Evolutionary conservation across 2,113 vertebrate species (phyloP), one percentile per base, ranked within the genome.

Genomic region (Poeciliopsis prolifica): DNA sequence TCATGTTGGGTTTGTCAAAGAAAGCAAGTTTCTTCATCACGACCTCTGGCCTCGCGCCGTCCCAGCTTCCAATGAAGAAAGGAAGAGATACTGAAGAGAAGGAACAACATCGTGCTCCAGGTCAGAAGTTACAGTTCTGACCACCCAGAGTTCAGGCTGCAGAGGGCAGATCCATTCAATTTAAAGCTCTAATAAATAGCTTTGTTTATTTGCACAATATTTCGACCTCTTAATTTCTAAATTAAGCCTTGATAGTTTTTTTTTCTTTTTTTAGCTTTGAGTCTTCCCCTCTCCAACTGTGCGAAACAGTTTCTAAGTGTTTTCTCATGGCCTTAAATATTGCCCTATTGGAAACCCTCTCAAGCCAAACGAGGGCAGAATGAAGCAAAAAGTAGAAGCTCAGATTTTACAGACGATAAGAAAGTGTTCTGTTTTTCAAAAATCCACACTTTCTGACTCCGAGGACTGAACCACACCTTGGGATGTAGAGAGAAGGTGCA

Each of bases 291-390:
- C 77, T 74, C 42, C 70, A 80, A 81, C 85, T 86, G 84, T 92
- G 91, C 86, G 88, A 92, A 91, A 87, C 78, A 62, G 69, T 77
- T 69, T 24, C 51, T 35, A 66, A 77, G 60, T 75, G 29, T 86
- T 87, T 93, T 93, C 91, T 91, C 88, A 92, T 86, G 90, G 89
- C 77, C 82, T 82, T 64, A 80, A 48, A 80, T 65, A 19, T 70
- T 62, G 68, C 51, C 28, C 48, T 37, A 28, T 69, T 85, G 87
- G 81, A 70, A 89, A 80, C 30, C 69, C 37, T 75, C 65, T 74
- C 51, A 83, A 78, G 62, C 79, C 74, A 77, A 69, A 58, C 61
- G 33, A 76, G 31, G 22, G 70, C 29, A 63, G 22, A 17, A 65
- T 42, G n/a, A 60, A 69, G 83, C 65, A 64, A 75, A 86, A 74